Conservation (phyloP, 2,113 vertebrate species). For the Leucopsar rothschildi region DNA sequence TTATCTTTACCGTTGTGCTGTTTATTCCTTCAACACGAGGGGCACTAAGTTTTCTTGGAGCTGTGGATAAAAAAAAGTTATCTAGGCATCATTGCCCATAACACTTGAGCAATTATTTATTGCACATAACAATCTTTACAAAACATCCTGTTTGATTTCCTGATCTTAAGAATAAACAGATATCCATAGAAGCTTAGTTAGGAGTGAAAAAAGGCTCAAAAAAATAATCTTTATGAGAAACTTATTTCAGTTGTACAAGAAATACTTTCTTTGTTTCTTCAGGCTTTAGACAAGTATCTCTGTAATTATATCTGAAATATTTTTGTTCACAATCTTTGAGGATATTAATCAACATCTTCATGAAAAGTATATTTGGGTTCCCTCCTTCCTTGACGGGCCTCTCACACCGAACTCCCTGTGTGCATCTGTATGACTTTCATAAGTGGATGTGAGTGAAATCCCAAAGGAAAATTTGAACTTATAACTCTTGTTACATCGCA, state of each 20-base stretch:
- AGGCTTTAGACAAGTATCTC: neutral
- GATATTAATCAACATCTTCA: neutral
- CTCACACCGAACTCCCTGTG: neutral
- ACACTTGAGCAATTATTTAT: neutral
- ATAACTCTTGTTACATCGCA: neutral
- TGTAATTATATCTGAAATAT: neutral
- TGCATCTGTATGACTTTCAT: neutral
- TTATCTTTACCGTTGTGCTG: slow-evolving; percentile 75
- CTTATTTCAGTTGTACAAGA: neutral
- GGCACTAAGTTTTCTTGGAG: slow-evolving; percentile 76
- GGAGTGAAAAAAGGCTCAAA: rapidly evolving
- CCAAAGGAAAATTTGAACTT: neutral
- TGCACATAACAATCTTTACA: neutral
- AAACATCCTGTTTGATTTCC: neutral
- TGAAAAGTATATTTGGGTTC: neutral
- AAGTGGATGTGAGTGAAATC: neutral
- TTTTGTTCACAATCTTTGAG: neutral
- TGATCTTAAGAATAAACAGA: neutral
- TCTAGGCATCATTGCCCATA: neutral
- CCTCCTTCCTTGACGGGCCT: neutral
- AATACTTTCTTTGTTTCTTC: neutral
- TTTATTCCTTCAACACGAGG: slow-evolving; percentile 76
- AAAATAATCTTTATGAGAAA: neutral
- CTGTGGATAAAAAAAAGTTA: slow-evolving; percentile 65
- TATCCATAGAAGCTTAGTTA: neutral